Evolutionary conservation across 1,140 invertebrate genomes (phyloP).

Genomic region (Zophobas morio): DNA sequence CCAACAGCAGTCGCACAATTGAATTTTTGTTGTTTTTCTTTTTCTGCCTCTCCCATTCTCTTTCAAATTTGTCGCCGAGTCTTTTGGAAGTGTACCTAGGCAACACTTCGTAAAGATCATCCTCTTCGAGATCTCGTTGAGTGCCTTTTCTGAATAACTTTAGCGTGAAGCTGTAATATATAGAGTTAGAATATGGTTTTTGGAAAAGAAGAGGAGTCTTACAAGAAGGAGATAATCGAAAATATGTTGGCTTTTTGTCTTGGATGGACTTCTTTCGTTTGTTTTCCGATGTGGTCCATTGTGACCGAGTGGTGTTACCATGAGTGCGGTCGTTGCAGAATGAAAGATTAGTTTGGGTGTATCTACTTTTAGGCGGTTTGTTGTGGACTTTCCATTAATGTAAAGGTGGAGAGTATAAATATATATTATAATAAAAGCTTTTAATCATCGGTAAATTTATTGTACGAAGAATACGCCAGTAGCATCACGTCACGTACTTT

Average conservation of each 20-base stretch:
- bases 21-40: conserved; percentile 68
- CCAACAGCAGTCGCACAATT: conserved; percentile 70
- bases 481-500: too few relatives aligned
- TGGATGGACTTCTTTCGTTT: conserved; percentile 9
- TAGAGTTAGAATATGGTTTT: too few relatives aligned
- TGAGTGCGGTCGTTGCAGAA: background rate
- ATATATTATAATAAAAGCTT: too few relatives aligned
- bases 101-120: conserved; percentile 66
- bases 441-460: too few relatives aligned
- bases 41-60: conserved; percentile 57
- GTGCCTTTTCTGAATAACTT: conserved; percentile 51
- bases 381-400: too few relatives aligned
- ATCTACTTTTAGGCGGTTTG: too few relatives aligned
- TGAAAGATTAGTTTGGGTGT: too few relatives aligned
- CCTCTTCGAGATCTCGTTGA: conserved; percentile 53
- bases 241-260: background rate
- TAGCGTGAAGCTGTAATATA: conserved; percentile 50
- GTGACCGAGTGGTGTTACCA: background rate
- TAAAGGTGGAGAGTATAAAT: too few relatives aligned
- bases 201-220: too few relatives aligned
- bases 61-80: conserved; percentile 54
- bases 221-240: too few relatives aligned
- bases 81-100: conserved; percentile 45
- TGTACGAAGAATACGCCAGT: too few relatives aligned
- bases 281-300: conserved; percentile 20